These are phyloP conservation scores for Numida meleagris DNA, from an alignment of 2,113 vertebrate genomes.

Conservation along the genomic window DNA sequence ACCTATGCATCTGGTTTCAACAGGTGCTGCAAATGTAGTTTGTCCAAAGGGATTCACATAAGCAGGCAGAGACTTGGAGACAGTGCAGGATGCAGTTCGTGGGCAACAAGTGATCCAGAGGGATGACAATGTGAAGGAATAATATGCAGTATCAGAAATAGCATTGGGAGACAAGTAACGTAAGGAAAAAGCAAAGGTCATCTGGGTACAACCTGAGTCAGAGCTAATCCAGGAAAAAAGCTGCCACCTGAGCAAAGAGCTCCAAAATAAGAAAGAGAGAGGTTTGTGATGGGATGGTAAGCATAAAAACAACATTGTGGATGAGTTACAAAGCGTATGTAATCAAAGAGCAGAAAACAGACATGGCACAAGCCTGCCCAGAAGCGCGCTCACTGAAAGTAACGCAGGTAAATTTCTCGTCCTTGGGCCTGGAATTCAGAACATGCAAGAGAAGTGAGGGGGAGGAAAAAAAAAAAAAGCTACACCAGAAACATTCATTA, in stretches of 20 bases:
- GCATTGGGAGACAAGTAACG: background rate
- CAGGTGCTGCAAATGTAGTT: background rate
- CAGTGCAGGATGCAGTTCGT: background rate
- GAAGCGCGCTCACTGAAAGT: background rate
- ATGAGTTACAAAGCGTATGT: fast-evolving
- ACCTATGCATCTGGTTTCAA: background rate
- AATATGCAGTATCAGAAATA: background rate
- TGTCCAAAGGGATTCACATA: background rate
- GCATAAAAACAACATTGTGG: background rate
- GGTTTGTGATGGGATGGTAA: background rate
- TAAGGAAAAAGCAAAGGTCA: background rate
- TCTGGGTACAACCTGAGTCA: background rate
- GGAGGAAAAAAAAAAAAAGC: no score
- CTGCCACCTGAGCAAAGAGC: background rate
- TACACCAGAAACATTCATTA: background rate
- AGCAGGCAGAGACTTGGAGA: background rate
- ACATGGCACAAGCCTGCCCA: background rate
- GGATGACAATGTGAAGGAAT: background rate
- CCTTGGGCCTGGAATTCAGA: background rate
- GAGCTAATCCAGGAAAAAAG: background rate
- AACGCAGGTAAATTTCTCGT: background rate
- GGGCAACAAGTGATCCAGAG: background rate
- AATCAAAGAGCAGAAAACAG: background rate
- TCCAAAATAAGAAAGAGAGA: background rate
- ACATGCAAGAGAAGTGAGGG: fast-evolving